Conservation (phyloP, 2,113 vertebrate species). For the Spilogale gracilis region DNA sequence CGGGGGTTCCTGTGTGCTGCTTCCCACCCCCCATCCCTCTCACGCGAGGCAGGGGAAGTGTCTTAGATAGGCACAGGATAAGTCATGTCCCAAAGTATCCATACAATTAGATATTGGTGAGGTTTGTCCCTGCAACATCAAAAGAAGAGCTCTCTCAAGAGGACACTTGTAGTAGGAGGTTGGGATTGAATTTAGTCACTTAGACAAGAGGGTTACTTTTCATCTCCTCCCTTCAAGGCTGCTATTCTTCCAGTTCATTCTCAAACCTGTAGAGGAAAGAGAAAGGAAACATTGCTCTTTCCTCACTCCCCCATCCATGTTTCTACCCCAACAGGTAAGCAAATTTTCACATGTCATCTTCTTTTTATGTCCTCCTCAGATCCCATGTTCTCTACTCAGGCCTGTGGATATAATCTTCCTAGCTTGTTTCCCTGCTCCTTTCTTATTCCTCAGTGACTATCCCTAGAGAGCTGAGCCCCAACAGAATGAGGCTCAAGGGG, state of each 20-base stretch:
- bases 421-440: background rate
- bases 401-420: background rate
- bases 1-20: background rate
- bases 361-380: background rate
- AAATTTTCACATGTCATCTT: background rate
- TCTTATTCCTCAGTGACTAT: background rate
- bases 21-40: background rate
- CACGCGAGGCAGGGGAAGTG: background rate
- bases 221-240: slow-evolving; percentile 13
- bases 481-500: background rate
- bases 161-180: background rate
- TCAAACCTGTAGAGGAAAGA: slow-evolving; percentile 25
- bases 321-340: background rate
- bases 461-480: background rate
- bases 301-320: background rate
- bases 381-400: background rate
- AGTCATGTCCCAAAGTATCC: background rate
- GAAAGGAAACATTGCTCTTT: background rate
- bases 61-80: background rate
- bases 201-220: background rate
- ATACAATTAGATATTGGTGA: background rate
- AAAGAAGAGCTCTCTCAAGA: background rate
- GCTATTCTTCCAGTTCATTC: background rate
- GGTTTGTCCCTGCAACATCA: background rate
- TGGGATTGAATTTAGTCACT: background rate